These are phyloP conservation scores for Ophion obscuratus DNA, from an alignment of 2,888 invertebrate genomes.

Conservation along the genomic window DNA sequence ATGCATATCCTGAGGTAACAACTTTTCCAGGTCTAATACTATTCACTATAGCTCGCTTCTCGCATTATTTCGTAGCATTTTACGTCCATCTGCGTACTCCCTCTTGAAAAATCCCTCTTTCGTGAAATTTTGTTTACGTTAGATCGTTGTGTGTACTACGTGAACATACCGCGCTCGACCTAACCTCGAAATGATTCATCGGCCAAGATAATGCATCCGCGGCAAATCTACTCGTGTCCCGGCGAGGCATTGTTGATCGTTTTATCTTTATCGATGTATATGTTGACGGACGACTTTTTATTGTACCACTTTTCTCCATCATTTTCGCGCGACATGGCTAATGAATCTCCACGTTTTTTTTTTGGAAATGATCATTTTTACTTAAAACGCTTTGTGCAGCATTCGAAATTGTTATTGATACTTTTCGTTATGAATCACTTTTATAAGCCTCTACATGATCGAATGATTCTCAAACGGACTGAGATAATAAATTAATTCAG, in stretches of 20 bases:
- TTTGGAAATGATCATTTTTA: not conserved
- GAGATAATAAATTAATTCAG: not conserved
- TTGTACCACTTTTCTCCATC: not conserved
- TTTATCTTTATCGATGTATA: not conserved
- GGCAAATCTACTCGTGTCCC: not conserved
- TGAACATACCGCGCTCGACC: slow-evolving; percentile 66
- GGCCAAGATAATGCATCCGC: slow-evolving; percentile 9
- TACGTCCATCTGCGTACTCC: slow-evolving; percentile 3
- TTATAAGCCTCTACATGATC: not conserved
- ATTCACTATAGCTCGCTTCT: not conserved
- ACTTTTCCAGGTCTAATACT: slow-evolving; percentile 20
- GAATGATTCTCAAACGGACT: not conserved
- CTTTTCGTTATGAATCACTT: not conserved
- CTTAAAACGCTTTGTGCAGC: not conserved
- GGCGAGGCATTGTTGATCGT: not conserved
- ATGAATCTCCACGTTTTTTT: not conserved
- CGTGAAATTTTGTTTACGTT: slow-evolving; percentile 73
- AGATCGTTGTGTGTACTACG: slow-evolving; percentile 59
- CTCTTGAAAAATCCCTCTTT: slow-evolving; percentile 28
- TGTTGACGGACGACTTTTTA: not conserved
- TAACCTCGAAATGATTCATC: slow-evolving; percentile 71
- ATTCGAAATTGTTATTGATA: not conserved
- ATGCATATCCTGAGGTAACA: slow-evolving; percentile 82
- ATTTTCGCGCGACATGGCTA: not conserved
- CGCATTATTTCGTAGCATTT: not conserved